Percentiles rank a stretch among this genome's conserved stretches.
phyloP scores from a whole-genome alignment of 2,888 invertebrate species.

The Halocaridina rubra region DNA sequence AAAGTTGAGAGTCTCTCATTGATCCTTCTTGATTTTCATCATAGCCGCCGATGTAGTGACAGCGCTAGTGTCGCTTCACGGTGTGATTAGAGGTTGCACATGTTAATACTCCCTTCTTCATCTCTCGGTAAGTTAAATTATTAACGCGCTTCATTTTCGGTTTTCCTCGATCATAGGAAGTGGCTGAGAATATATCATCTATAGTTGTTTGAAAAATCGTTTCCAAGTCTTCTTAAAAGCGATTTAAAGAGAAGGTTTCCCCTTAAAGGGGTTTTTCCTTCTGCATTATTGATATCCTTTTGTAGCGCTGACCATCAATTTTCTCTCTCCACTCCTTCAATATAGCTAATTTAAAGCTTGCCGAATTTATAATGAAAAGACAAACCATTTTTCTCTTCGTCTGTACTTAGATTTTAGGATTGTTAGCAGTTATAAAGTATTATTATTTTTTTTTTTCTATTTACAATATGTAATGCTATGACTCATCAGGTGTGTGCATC shows the following conservation, averaged over 20 bases:
- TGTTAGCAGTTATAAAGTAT: neutral
- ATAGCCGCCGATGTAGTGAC: neutral
- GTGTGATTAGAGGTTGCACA: constrained; percentile 21
- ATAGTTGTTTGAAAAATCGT: neutral
- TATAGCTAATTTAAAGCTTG: too few relatives aligned
- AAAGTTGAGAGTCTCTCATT: neutral
- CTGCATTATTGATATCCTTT: constrained; percentile 10
- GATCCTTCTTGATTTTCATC: constrained; percentile 24
- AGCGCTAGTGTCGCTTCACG: constrained; percentile 26
- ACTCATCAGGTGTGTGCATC: too few relatives aligned
- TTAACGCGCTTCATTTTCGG: neutral
- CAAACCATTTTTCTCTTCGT: neutral
- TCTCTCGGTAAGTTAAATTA: constrained; percentile 16
- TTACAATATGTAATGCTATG: too few relatives aligned
- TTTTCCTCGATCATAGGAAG: too few relatives aligned
- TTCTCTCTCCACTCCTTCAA: neutral
- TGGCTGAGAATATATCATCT: too few relatives aligned
- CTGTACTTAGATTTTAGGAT: too few relatives aligned
- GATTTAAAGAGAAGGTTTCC: neutral
- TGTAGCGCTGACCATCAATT: too few relatives aligned
- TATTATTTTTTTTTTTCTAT: too few relatives aligned
- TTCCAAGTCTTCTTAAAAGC: neutral
- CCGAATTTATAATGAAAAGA: too few relatives aligned
- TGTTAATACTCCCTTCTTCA: neutral
- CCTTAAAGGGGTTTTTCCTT: constrained; percentile 8